A percentile compares a stretch with the other conserved stretches of the same genome.
These are phyloP conservation scores for Drosophila kikkawai DNA, from an alignment of 1,140 invertebrate species.

Conservation along the genomic window DNA sequence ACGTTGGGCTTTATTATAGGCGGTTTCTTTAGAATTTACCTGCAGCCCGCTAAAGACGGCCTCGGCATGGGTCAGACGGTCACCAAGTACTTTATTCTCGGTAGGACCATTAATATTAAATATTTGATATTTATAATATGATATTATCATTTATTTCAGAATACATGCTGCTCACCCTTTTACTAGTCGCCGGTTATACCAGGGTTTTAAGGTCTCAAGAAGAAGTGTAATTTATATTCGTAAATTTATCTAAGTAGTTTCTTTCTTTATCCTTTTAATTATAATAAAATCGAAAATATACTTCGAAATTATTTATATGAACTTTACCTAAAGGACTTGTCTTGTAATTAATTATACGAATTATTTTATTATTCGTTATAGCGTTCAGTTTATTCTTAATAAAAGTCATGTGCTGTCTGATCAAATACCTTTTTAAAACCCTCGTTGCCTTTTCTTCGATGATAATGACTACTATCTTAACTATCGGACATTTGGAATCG, in stretches of 20 bases:
- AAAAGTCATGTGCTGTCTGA: no score
- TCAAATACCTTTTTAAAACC: no score
- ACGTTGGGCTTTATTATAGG: background rate
- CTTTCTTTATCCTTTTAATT: background rate
- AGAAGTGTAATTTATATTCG: background rate
- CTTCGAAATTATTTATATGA: background rate
- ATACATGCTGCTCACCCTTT: background rate
- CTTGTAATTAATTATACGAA: background rate
- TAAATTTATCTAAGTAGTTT: background rate
- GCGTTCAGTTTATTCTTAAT: no score
- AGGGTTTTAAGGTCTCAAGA: background rate
- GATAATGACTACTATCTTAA: no score
- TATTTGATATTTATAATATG: no score
- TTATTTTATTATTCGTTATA: no score
- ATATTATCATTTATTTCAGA: background rate
- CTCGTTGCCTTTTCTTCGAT: no score
- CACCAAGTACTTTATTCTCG: background rate
- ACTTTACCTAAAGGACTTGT: background rate
- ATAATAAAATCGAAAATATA: background rate
- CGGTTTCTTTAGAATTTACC: background rate
- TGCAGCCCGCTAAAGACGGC: background rate
- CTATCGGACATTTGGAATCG: no score
- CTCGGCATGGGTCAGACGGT: background rate
- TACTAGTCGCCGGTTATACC: background rate
- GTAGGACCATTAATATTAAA: background rate